A percentile compares a stretch with the other conserved stretches of the same genome.
These are phyloP conservation scores for Neotoma lepida DNA, from an alignment of 2,113 vertebrate genomes.

Conservation along the genomic window DNA sequence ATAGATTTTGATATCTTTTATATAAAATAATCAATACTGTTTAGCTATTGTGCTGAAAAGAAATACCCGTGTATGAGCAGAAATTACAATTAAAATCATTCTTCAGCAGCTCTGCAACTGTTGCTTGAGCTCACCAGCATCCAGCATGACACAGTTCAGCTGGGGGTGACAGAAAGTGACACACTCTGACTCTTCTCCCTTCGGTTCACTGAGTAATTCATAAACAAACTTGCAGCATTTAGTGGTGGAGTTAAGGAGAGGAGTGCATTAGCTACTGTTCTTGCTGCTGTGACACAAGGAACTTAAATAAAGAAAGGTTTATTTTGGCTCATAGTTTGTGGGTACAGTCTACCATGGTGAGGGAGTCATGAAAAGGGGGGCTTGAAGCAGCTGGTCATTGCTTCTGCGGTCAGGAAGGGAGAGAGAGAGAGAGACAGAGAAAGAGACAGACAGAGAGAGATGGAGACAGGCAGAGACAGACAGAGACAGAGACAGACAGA, in stretches of 20 bases:
- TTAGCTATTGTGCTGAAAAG: constrained; percentile 22
- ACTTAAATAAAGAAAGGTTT: background rate
- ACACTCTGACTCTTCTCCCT: background rate
- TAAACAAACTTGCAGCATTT: constrained; percentile 24
- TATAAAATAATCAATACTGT: constrained; percentile 28
- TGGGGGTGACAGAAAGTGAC: constrained; percentile 12
- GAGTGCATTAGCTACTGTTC: background rate
- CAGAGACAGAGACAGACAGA: background rate
- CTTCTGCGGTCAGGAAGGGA: background rate
- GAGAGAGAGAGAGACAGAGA: too few relatives aligned
- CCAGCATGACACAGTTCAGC: background rate
- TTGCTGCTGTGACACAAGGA: background rate
- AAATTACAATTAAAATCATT: constrained; percentile 37
- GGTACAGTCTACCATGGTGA: too few relatives aligned
- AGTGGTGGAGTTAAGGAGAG: background rate
- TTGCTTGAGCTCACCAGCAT: background rate
- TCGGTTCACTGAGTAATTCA: background rate
- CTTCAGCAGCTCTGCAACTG: background rate
- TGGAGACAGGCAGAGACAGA: background rate
- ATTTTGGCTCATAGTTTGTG: background rate
- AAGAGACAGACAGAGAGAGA: background rate
- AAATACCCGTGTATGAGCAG: background rate
- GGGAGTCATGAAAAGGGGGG: too few relatives aligned
- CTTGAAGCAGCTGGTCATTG: background rate
- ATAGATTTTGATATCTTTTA: background rate